phyloP scores from a whole-genome alignment of 2,797 vertebrate species.

The Kryptolebias ocellatus region DNA sequence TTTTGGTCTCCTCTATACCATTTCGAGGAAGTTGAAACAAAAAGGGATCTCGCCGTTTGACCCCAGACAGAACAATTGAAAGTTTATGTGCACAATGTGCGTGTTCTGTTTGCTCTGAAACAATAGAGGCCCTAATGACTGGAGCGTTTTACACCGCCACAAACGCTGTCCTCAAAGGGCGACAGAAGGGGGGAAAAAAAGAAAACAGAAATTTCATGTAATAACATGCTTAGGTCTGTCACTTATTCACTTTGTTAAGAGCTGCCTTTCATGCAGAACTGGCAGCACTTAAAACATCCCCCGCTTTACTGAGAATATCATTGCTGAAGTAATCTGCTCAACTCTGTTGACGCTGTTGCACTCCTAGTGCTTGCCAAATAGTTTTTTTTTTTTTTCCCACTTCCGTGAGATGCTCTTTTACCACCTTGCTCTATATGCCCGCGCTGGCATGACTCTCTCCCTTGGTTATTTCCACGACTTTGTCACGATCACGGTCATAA shows the following conservation, averaged over 20 bases:
- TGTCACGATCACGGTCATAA: too few species aligned
- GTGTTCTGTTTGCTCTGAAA: constrained; percentile 70
- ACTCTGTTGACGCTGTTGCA: constrained; percentile 10
- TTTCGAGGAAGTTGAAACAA: constrained; percentile 79
- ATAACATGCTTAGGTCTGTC: constrained; percentile 18
- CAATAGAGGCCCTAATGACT: constrained; percentile 73
- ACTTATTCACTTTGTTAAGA: constrained; percentile 21
- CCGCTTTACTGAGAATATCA: constrained; percentile 12
- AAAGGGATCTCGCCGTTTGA: constrained; percentile 81
- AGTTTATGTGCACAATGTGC: constrained; percentile 79
- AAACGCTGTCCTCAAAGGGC: constrained; percentile 52
- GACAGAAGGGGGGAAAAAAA: constrained; percentile 22
- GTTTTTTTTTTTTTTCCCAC: too few species aligned
- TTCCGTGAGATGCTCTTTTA: too few species aligned
- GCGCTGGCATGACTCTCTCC: too few species aligned
- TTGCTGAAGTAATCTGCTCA: constrained; percentile 8
- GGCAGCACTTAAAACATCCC: background rate
- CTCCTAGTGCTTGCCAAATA: too few species aligned
- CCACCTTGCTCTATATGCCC: too few species aligned
- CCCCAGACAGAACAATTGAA: constrained; percentile 81
- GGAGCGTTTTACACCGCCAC: constrained; percentile 57
- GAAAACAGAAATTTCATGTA: constrained; percentile 19
- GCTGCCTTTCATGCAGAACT: background rate
- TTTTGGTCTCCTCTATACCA: constrained; percentile 43
- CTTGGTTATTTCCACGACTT: too few species aligned